phyloP scores from a whole-genome alignment of 2,797 vertebrate species.

The Cyprinodon diabolis region DNA sequence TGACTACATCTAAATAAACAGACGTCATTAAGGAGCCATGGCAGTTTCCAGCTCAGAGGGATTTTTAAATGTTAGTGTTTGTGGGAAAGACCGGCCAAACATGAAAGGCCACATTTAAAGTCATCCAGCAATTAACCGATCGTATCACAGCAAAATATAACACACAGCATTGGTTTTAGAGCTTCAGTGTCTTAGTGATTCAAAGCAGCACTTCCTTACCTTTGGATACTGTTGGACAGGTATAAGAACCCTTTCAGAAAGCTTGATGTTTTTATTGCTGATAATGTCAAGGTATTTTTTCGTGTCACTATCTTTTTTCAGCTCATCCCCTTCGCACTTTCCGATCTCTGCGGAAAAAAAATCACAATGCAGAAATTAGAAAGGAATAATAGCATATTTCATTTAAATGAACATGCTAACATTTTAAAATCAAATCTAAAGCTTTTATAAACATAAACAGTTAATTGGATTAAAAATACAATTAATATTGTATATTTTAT shows the following conservation, averaged over 20 bases:
- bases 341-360: constrained; percentile 89
- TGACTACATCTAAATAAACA: constrained; percentile 71
- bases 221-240: constrained; percentile 99
- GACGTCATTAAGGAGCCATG: constrained; percentile 39
- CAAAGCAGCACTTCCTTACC: constrained; percentile 79
- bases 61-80: constrained; percentile 36
- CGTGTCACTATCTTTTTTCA: constrained; percentile 92
- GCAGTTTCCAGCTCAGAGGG: constrained; percentile 38
- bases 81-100: constrained; percentile 38
- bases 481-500: no score
- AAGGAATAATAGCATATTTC: constrained; percentile 18
- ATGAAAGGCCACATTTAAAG: constrained; percentile 5
- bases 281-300: constrained; percentile 99
- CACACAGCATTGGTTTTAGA: not conserved
- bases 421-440: not conserved
- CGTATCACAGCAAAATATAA: constrained; percentile 25
- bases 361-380: constrained; percentile 13
- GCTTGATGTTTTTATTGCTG: constrained; percentile 99
- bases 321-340: constrained; percentile 92
- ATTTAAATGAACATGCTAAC: constrained; percentile 24
- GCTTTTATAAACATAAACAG: not conserved
- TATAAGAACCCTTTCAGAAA: constrained; percentile 96
- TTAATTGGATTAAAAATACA: not conserved
- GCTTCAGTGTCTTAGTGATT: not conserved
- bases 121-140: constrained; percentile 19